Base-by-base conservation (phyloP, 2,888 invertebrate species). In the Clusia tigrina region DNA sequence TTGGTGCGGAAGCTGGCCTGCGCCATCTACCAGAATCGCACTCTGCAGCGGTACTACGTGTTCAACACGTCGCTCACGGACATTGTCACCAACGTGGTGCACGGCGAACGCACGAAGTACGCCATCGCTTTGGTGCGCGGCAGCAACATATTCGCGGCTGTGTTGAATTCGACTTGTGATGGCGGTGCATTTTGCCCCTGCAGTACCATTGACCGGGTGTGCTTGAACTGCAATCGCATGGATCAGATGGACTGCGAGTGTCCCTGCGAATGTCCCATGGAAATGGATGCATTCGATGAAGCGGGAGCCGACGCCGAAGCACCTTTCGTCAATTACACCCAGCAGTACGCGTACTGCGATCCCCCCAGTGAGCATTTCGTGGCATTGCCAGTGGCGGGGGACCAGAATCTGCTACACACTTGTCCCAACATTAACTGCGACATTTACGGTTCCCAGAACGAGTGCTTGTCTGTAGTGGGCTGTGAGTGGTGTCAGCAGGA, bases 191-290 rank as follows among this genome's bases (percentile, higher is more conserved):
- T 96, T 84, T 96, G 96, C 78, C 96, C 96, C 0, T 96, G 96
- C 80, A 95, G 94, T 78, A 93, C 93, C 84, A 91, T 90, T 69
- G 93, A 95, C 81, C 88, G 95, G 2, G 86, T 93, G 2, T 96
- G 96, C 80, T 86, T 96, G 24, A 96, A 96, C 80, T 96, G 96
- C 80, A 91, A 94, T 80, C 89, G 95, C 55, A 95, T 96, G 93
- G 96, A 96, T 80, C 95, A 94, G 83, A 92, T 90, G 2, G 95
- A 96, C 78, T 96, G 96, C 74, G 96, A 96, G 82, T 96, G 96
- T 78, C 96, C 96, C 0, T 96, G 96, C 80, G 95, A 96, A 82
- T 96, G 96, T 78, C 91, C 86, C 65, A 86, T 88, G 77, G 71
- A 79, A 18, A 66, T 80, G 1, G 66, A 69, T n/a, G 67, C 67